phyloP scores from a whole-genome alignment of 1,140 invertebrate species.

The Drosophila equinoxialis region DNA sequence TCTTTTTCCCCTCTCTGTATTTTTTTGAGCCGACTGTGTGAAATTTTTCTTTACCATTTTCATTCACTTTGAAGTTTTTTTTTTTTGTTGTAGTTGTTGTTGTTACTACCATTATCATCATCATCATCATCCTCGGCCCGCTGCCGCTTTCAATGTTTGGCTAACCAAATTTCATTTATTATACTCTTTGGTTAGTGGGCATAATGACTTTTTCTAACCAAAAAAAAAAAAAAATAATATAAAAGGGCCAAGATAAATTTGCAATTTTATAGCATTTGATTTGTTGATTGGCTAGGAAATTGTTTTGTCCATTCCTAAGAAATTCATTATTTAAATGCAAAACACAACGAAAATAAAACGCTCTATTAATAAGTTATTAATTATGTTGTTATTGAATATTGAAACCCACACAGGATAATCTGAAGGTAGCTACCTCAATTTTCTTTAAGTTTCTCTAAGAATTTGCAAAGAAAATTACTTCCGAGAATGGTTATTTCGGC shows the following conservation, averaged over 20 bases:
- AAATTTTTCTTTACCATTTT: slow-evolving; percentile 50
- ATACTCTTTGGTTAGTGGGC: slow-evolving; percentile 1
- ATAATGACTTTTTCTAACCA: neutral
- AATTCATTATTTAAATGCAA: slow-evolving; percentile 1
- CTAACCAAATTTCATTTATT: slow-evolving; percentile 32
- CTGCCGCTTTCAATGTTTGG: slow-evolving; percentile 54
- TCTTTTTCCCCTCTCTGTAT: neutral
- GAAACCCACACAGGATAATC: neutral
- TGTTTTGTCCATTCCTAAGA: neutral
- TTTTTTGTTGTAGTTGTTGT: slow-evolving; percentile 11
- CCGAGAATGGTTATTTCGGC: no score
- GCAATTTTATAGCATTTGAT: neutral
- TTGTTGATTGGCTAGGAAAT: slow-evolving; percentile 5
- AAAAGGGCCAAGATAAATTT: neutral
- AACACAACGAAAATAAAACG: neutral
- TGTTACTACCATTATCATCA: slow-evolving; percentile 5
- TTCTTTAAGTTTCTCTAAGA: no score
- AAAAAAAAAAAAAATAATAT: neutral
- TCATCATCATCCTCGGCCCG: neutral
- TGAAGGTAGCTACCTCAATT: no score
- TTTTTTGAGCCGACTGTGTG: slow-evolving; percentile 8
- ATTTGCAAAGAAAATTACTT: no score
- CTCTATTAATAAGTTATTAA: neutral
- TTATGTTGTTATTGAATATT: neutral
- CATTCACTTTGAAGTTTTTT: slow-evolving; percentile 72